These are phyloP conservation scores for Pristis pectinata DNA, from an alignment of 2,797 vertebrate genomes.

Conservation along the genomic window DNA sequence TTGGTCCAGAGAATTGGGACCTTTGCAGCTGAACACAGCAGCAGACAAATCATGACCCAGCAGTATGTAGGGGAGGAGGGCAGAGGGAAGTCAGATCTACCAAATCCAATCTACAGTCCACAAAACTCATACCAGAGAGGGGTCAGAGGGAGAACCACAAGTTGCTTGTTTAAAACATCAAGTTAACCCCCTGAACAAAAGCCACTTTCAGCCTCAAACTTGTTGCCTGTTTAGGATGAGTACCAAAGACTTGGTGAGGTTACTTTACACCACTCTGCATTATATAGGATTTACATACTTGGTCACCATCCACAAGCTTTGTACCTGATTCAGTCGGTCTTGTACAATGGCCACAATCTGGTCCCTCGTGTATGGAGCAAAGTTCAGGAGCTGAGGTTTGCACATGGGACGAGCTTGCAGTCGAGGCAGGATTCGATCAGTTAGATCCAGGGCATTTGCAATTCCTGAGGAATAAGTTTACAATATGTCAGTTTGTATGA, in stretches of 20 bases:
- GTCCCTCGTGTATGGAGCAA: conserved; percentile 77
- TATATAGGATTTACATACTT: background rate
- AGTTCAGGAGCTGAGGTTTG: conserved; percentile 73
- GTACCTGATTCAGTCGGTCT: conserved; percentile 73
- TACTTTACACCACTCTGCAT: background rate
- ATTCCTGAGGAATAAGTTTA: conserved; percentile 59
- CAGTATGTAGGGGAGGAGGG: too few relatives aligned
- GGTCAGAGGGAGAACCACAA: too few relatives aligned
- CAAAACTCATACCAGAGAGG: too few relatives aligned
- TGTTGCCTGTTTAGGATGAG: background rate
- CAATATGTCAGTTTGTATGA: too few relatives aligned
- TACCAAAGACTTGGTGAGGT: background rate
- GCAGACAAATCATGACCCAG: too few relatives aligned
- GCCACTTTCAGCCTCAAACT: too few relatives aligned
- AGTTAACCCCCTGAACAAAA: too few relatives aligned
- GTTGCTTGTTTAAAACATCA: background rate
- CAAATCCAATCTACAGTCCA: too few relatives aligned
- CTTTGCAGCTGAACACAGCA: too few relatives aligned
- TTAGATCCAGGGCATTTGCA: conserved; percentile 90
- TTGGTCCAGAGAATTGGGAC: too few relatives aligned
- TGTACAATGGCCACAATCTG: conserved; percentile 79
- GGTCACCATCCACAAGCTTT: background rate
- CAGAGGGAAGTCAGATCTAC: too few relatives aligned
- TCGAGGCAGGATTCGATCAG: conserved; percentile 79
- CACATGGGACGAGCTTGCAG: conserved; percentile 64